phyloP scores from a whole-genome alignment of 37 sponge, comb jelly and placozoan genomes.

The Beroe forskalii region DNA sequence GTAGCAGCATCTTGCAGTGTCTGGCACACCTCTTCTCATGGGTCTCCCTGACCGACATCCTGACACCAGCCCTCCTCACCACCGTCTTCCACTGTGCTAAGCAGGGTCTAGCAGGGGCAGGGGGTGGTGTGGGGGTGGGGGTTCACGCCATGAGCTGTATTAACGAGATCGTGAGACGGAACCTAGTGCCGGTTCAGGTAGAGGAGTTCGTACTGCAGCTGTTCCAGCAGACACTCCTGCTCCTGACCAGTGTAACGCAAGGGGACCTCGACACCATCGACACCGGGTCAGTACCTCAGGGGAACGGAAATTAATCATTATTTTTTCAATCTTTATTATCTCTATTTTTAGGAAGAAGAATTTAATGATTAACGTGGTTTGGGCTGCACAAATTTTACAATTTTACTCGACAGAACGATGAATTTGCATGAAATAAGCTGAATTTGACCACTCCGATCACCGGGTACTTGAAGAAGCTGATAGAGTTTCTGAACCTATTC shows the following conservation, averaged over 20 bases:
- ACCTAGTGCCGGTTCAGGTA: constrained; percentile 41
- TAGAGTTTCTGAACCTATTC: constrained; percentile 48
- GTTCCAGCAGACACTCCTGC: constrained; percentile 54
- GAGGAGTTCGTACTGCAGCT: constrained; percentile 49
- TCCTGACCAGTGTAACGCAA: constrained; percentile 15
- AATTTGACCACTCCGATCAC: no score
- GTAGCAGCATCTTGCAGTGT: background rate
- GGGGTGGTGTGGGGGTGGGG: background rate
- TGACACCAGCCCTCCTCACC: constrained; percentile 12
- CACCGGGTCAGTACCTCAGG: constrained; percentile 3
- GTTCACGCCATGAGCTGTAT: constrained; percentile 19
- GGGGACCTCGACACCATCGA: background rate
- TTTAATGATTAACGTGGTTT: no score
- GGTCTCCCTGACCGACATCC: constrained; percentile 30
- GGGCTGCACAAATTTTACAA: no score
- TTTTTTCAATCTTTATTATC: no score
- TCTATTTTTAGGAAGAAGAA: no score
- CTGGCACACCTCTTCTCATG: constrained; percentile 34
- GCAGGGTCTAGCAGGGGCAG: background rate
- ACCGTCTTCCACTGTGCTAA: background rate
- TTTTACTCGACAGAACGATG: no score
- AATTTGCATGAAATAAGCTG: no score
- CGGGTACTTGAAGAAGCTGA: constrained; percentile 49
- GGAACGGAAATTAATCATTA: background rate
- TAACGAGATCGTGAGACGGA: constrained; percentile 51